Evolutionary conservation across 2,797 vertebrate genomes (phyloP).

Genomic region (Moxostoma hubbsi): DNA sequence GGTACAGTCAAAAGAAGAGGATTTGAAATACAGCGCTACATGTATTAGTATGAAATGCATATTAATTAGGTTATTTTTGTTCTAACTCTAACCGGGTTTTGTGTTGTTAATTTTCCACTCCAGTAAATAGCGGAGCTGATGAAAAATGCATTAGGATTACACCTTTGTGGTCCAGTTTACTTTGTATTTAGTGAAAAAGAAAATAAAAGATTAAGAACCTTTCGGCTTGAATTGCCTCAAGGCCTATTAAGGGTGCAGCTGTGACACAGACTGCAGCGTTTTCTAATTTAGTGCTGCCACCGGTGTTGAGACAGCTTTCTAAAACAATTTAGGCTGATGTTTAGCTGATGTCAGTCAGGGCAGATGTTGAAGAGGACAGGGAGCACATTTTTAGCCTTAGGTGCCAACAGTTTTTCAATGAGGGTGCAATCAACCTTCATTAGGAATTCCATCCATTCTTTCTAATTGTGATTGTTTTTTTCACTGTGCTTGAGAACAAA

Average conservation of each 20-base stretch:
- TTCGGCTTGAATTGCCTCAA: conserved; percentile 33
- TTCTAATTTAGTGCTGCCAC: too few relatives aligned
- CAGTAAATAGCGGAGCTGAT: conserved; percentile 50
- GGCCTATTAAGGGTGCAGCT: conserved; percentile 30
- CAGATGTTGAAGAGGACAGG: not conserved
- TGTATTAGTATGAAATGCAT: conserved; percentile 48
- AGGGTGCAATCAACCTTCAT: conserved; percentile 46
- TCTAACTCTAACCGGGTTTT: conserved; percentile 45
- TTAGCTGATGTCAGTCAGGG: conserved; percentile 29
- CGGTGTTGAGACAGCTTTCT: conserved; percentile 9
- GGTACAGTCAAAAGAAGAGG: conserved; percentile 24
- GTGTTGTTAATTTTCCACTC: conserved; percentile 56
- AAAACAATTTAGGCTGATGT: conserved; percentile 24
- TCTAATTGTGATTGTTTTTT: conserved; percentile 39
- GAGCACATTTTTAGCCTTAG: conserved; percentile 22
- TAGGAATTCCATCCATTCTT: conserved; percentile 46
- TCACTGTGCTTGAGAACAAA: not conserved
- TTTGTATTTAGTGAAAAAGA: conserved; percentile 34
- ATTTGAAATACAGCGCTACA: conserved; percentile 8
- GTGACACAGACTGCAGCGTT: not conserved
- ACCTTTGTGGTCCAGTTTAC: conserved; percentile 41
- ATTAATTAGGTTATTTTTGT: conserved; percentile 47
- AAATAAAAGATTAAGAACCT: conserved; percentile 40
- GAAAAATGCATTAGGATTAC: conserved; percentile 56
- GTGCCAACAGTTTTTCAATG: conserved; percentile 1